These are phyloP conservation scores for Cyprinella venusta DNA, from an alignment of 2,797 vertebrate genomes.

Conservation along the genomic window DNA sequence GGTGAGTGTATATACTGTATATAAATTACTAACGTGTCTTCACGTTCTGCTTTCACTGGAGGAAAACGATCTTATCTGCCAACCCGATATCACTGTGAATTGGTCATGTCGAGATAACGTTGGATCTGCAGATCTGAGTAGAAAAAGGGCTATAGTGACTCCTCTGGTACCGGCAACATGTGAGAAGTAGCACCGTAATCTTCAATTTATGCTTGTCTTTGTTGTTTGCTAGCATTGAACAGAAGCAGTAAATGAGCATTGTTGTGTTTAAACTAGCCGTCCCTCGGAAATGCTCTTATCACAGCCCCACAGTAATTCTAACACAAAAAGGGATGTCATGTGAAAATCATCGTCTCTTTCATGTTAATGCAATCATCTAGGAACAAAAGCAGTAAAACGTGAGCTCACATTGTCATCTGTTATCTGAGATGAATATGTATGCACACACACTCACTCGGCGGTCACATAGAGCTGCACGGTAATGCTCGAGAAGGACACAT, in stretches of 20 bases:
- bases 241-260: not conserved
- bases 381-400: slow-evolving; percentile 31
- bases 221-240: not conserved
- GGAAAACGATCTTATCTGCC: too few relatives aligned
- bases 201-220: not conserved
- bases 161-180: too few relatives aligned
- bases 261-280: not conserved
- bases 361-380: slow-evolving; percentile 15
- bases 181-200: not conserved
- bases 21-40: too few relatives aligned
- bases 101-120: too few relatives aligned
- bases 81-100: too few relatives aligned
- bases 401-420: slow-evolving; percentile 20
- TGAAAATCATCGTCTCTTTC: slow-evolving; percentile 4
- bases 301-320: not conserved
- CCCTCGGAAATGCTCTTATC: not conserved
- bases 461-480: slow-evolving; percentile 14
- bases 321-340: not conserved
- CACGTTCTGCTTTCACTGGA: too few relatives aligned
- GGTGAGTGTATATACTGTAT: too few relatives aligned
- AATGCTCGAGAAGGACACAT: slow-evolving; percentile 42
- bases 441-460: not conserved
- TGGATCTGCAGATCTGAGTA: too few relatives aligned
- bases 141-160: too few relatives aligned
- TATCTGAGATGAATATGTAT: slow-evolving; percentile 46